These are phyloP conservation scores for Melanotus villosus DNA, from an alignment of 2,888 invertebrate genomes.

Conservation along the genomic window DNA sequence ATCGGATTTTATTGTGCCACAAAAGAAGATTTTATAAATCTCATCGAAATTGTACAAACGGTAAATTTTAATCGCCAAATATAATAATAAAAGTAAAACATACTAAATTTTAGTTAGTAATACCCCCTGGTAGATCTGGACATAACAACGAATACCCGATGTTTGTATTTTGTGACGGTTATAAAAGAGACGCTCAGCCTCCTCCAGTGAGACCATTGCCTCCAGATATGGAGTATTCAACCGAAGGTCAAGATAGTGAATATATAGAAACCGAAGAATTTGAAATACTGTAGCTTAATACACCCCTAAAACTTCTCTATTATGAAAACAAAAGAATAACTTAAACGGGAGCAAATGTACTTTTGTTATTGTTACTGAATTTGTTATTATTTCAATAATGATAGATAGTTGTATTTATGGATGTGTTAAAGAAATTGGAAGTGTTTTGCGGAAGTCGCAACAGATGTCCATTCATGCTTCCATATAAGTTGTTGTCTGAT, in stretches of 20 bases:
- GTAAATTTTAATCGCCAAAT: conserved; percentile 63
- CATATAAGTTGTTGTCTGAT: background rate
- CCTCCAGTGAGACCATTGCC: conserved; percentile 58
- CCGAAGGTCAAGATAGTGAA: conserved; percentile 71
- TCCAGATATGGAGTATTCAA: conserved; percentile 61
- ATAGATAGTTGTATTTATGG: conserved; percentile 5
- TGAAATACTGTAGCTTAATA: conserved; percentile 73
- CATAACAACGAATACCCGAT: conserved; percentile 82
- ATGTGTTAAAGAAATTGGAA: background rate
- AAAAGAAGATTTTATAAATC: conserved; percentile 82
- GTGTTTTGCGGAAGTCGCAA: background rate
- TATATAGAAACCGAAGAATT: conserved; percentile 82
- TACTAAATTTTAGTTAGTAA: conserved; percentile 53
- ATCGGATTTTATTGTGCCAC: conserved; percentile 90
- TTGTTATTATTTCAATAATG: conserved; percentile 2
- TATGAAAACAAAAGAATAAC: conserved; percentile 4
- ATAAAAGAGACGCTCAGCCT: conserved; percentile 70
- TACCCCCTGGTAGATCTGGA: conserved; percentile 59
- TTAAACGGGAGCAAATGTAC: conserved; percentile 20
- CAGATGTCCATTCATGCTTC: background rate
- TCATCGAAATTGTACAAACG: conserved; percentile 79
- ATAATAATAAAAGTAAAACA: background rate
- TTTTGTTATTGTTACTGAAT: background rate
- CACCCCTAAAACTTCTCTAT: background rate
- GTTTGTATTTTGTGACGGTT: conserved; percentile 85